Evolutionary conservation across 2,797 vertebrate species (phyloP).

Genomic region (Fratercula arctica): DNA sequence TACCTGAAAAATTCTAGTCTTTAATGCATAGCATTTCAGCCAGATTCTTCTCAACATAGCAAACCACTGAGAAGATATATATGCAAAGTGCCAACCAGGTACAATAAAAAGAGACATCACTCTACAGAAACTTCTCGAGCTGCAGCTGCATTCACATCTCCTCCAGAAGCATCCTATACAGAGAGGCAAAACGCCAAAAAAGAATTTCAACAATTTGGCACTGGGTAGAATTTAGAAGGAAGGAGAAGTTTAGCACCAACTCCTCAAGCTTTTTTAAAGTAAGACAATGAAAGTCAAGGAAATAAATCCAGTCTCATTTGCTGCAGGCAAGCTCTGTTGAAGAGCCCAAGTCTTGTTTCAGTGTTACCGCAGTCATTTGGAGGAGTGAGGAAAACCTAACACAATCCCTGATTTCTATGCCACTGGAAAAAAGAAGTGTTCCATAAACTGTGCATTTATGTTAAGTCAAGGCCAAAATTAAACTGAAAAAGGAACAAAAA

Average conservation of each 20-base stretch:
- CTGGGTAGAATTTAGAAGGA: background rate
- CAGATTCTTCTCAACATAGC: background rate
- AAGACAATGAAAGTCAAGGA: background rate
- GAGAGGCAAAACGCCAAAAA: background rate
- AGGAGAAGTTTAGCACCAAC: background rate
- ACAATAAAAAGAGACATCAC: background rate
- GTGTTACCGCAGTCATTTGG: background rate
- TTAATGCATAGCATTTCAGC: background rate
- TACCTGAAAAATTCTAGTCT: background rate
- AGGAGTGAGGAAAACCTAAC: background rate
- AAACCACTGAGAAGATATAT: background rate
- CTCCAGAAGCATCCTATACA: background rate
- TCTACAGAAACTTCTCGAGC: background rate
- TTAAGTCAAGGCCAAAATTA: constrained; percentile 19
- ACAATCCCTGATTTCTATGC: background rate
- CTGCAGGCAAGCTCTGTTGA: background rate
- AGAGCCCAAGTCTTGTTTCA: background rate
- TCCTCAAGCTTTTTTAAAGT: background rate
- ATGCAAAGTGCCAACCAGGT: background rate
- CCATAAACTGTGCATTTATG: background rate
- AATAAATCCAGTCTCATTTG: background rate
- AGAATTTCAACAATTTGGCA: background rate
- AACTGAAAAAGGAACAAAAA: constrained; percentile 25
- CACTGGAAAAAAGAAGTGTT: background rate
- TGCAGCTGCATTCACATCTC: background rate